Conservation (phyloP, 1,140 invertebrate genomes). For the Drosophila persimilis region DNA sequence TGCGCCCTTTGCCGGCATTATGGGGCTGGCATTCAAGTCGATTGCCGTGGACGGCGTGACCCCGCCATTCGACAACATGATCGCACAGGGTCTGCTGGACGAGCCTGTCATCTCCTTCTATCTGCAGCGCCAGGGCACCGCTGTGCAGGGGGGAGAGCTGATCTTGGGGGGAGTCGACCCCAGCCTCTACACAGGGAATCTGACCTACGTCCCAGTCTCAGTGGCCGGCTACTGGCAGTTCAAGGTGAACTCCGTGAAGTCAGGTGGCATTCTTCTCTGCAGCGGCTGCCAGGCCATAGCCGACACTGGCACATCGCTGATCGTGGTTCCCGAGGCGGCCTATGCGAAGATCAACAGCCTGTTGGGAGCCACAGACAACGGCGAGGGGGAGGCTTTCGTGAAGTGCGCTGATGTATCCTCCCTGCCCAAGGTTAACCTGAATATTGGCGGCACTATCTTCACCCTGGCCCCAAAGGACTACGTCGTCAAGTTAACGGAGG, state of each 20-base stretch:
- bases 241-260: conserved; percentile 47
- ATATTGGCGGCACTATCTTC: conserved; percentile 90
- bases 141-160: conserved; percentile 57
- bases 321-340: conserved; percentile 94
- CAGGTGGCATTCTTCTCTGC: conserved; percentile 73
- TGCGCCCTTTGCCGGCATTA: conserved; percentile 97
- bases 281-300: conserved; percentile 95
- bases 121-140: conserved; percentile 46
- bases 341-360: conserved; percentile 88
- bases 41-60: conserved; percentile 95
- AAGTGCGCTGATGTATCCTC: conserved; percentile 88
- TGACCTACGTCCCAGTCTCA: conserved; percentile 75
- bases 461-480: conserved; percentile 91
- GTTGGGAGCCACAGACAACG: conserved; percentile 84
- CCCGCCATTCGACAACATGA: conserved; percentile 97
- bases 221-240: conserved; percentile 81
- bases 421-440: conserved; percentile 91
- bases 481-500: conserved; percentile 91
- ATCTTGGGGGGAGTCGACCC: conserved; percentile 73
- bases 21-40: conserved; percentile 93
- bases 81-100: conserved; percentile 90
- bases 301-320: conserved; percentile 98
- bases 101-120: conserved; percentile 97
- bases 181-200: conserved; percentile 48
- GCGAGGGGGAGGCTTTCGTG: conserved; percentile 90